Percentiles rank a stretch among this genome's conserved stretches.
Conservation (phyloP, 2,888 invertebrate species). For the Catotricha subobsoleta region DNA sequence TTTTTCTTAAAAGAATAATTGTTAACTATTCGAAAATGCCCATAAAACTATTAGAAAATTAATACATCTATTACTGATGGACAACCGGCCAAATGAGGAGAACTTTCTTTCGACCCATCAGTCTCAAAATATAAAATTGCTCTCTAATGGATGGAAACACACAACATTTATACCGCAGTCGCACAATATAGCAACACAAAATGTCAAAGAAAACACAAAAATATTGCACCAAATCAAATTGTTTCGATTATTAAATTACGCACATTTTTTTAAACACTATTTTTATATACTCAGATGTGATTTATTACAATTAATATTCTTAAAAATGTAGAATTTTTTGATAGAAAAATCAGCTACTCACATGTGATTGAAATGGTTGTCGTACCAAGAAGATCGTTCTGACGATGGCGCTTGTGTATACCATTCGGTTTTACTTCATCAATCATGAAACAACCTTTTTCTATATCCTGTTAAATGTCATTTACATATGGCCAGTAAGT, state of each 20-base stretch:
- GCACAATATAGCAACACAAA: too few species aligned
- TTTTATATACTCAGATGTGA: background rate
- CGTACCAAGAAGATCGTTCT: conserved; percentile 55
- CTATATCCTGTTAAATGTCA: conserved; percentile 6
- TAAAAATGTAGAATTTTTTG: conserved; percentile 7
- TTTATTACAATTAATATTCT: too few species aligned
- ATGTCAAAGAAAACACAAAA: background rate
- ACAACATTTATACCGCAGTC: conserved; percentile 2
- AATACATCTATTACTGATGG: too few species aligned
- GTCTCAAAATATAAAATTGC: too few species aligned
- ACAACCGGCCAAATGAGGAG: too few species aligned
- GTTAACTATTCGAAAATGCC: too few species aligned
- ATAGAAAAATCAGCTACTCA: conserved; percentile 36
- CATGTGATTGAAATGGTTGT: conserved; percentile 81
- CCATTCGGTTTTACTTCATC: conserved; percentile 2
- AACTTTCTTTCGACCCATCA: too few species aligned
- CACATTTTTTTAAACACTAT: conserved; percentile 2
- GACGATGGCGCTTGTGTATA: conserved; percentile 8
- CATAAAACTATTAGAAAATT: too few species aligned
- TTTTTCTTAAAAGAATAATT: too few species aligned
- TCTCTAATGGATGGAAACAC: background rate
- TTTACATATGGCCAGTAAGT: too few species aligned
- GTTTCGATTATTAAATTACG: background rate
- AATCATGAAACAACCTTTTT: background rate
- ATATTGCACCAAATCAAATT: background rate